Base-by-base conservation (phyloP, 2,797 vertebrate species). In the Kryptolebias ocellatus region DNA sequence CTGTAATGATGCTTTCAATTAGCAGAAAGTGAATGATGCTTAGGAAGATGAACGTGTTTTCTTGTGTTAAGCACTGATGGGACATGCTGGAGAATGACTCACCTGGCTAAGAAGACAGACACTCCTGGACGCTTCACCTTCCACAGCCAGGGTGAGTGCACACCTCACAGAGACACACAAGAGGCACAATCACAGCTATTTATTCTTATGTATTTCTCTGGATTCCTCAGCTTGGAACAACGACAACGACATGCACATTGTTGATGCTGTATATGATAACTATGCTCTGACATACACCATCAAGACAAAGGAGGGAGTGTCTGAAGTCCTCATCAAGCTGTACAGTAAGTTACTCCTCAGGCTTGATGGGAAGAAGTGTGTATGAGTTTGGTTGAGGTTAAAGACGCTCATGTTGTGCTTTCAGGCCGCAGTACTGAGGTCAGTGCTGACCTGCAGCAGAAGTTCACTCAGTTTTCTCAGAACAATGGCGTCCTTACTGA, bases 91-190 rank as follows among this genome's bases (percentile, higher is more conserved):
- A 95, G 84, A 0, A 92, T 90, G 83, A 92, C 79, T 51, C 87
- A 94, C 51, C 80, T 94, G 4, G 94, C 95, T 28, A 86, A 44
- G n/a, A 95, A 91, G 64, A 93, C 90, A 0, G 94, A 90, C 0
- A 80, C 84, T 63, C 94, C 94, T 0, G 97, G 96, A 64, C 86
- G 69, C 2, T 99, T 95, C 91, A 89, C 56, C 80, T 96, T 94
- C 84, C 83, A 20, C 81, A 97, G 91, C 68, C 72, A 90, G 52
- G 78, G 97, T 98, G 72, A 94, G 95, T 84, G 46, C 5, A 0
- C 28, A 24, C 3, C 49, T 17, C 4, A 5, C 9, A 15, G 2
- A 18, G 11, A 49, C 56, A 34, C 34, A 10, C 14, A 39, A 37
- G 2, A 8, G 2, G 27, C 15, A 1, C 16, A 31, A 18, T 27